phyloP scores from a whole-genome alignment of 2,888 invertebrate species.

The Chaitophorus viminalis region DNA sequence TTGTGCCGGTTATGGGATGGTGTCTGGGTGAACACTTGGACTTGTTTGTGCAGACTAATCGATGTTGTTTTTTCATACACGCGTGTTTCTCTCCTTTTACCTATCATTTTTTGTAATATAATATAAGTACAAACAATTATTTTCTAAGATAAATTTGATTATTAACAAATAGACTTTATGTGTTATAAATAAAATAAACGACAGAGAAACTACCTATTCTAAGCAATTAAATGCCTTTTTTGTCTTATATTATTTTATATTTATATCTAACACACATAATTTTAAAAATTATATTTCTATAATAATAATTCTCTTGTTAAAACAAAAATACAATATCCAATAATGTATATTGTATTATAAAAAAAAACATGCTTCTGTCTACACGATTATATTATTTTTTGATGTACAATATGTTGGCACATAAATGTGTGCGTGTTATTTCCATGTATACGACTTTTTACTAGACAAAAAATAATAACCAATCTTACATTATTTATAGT shows the following conservation, averaged over 20 bases:
- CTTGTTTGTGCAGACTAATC: conserved; percentile 36
- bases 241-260: no score
- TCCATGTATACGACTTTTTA: not conserved
- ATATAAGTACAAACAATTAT: not conserved
- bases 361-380: not conserved
- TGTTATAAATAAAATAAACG: not conserved
- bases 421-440: not conserved
- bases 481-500: not conserved
- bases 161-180: not conserved
- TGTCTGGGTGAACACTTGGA: conserved; percentile 16
- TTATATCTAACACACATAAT: no score
- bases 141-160: not conserved
- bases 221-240: no score
- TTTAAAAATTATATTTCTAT: no score
- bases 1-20: not conserved
- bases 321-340: not conserved
- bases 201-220: no score
- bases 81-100: not conserved
- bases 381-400: not conserved
- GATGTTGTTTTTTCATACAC: conserved; percentile 21
- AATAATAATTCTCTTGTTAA: no score
- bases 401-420: not conserved
- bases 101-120: not conserved
- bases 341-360: not conserved
- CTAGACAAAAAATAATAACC: not conserved